Evolutionary conservation across 2,797 vertebrate genomes (phyloP), one percentile per base, ranked within the genome.

Genomic region (Crax fasciolata): DNA sequence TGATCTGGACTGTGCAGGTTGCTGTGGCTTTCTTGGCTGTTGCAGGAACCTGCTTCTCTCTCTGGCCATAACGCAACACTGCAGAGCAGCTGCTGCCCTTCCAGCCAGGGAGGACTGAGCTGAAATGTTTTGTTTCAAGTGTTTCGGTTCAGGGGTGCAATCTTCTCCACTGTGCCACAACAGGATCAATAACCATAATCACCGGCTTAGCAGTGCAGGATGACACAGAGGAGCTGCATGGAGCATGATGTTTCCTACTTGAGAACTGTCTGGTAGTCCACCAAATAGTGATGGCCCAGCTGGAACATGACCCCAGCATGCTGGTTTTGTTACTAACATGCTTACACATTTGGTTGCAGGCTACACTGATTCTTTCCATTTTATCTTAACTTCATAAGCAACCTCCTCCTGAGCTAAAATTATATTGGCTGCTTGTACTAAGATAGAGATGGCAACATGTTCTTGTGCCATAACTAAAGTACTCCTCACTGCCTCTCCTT

Each of bases 331-430:
- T 59, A 10, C 66, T 30, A 19, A 2, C 5, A 7, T 4, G 19
- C 6, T 9, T 19, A 9, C 32, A 3, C 17, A 0, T 89, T 80
- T 28, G 19, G 2, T 32, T 62, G 71, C 78, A 81, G 68, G 68
- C 73, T 81, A 2, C 55, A 1, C 16, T 39, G 62, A 44, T 84
- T 61, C 38, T 80, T 81, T 23, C 57, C 3, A 2, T 63, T 90
- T 91, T 54, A 63, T 87, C 85, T 94, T 67, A 6, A 49, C 44
- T 91, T 79, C 62, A 20, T 59, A 76, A 89, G 82, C 82, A 86
- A 9, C 85, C 67, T 74, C 62, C 86, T 73, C 35, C 79, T 59
- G 54, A 76, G 48, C 75, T 88, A 90, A 93, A 92, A 94, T 87
- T 91, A n/a, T 10, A 39, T 1, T 9, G 59, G 68, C 39, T 49